Conservation (phyloP, 2,113 vertebrate species). For the Planiliza haematocheilus region DNA sequence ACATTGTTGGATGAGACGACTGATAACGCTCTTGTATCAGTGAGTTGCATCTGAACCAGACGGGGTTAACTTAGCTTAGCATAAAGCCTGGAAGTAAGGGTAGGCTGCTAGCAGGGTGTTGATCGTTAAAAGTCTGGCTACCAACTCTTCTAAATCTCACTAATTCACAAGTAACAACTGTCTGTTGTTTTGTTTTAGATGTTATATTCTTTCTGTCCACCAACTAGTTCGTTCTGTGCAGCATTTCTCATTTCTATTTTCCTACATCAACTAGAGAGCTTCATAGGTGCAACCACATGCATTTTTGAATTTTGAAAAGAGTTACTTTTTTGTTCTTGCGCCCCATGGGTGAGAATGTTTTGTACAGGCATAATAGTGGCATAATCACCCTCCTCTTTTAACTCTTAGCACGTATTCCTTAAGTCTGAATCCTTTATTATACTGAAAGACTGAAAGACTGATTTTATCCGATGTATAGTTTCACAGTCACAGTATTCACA, state of each 20-base stretch:
- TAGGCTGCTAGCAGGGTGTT: background rate
- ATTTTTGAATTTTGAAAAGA: constrained; percentile 28
- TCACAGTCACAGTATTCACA: constrained; percentile 21
- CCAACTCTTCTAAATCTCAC: background rate
- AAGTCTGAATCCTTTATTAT: background rate
- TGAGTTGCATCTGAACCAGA: background rate
- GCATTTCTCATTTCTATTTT: background rate
- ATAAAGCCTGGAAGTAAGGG: background rate
- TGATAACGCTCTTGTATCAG: too few relatives aligned
- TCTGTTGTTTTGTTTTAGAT: background rate
- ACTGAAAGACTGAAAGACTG: too few relatives aligned
- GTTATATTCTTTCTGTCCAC: background rate
- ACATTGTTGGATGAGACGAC: too few relatives aligned
- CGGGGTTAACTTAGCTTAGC: background rate
- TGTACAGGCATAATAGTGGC: background rate
- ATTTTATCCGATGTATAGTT: constrained; percentile 14
- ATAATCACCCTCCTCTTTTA: constrained; percentile 2
- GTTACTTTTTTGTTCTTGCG: background rate
- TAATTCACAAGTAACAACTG: background rate
- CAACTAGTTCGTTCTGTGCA: background rate
- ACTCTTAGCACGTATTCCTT: background rate
- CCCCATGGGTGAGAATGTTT: background rate
- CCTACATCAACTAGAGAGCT: background rate
- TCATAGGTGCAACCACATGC: background rate
- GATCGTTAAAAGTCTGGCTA: background rate